Base-by-base conservation (phyloP, 53 echinoderm and acorn worm genomes). In the Temnopleurus reevesii region DNA sequence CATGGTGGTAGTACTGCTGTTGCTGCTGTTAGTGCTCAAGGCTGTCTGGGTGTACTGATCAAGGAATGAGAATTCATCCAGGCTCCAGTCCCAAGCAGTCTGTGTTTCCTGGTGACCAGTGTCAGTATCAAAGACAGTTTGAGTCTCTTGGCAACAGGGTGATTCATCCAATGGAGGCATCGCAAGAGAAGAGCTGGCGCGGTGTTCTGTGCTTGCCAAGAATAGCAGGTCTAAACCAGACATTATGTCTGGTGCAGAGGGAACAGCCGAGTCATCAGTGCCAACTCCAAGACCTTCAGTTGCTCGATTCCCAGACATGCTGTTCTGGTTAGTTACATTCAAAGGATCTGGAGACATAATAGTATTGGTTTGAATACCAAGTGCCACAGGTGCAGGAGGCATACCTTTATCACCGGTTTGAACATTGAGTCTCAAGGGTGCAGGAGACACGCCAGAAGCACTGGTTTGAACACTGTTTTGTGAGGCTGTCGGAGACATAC, bases 11-110 rank as follows among this genome's bases (percentile, higher is more conserved):
- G 38, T 27, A 28, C 45, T 49, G 71, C 27, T 31, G 35, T 9
- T 87, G 85, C 59, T 29, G 41, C 46, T 85, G 45, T 23, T 59
- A 10, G 46, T 19, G 64, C 88, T 87, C 12, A 84, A 86, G 18
- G 76, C 92, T 19, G 96, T 96, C 93, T 96, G 96, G 58, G 96
- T 96, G 93, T 96, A 93, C 65, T 90, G 93, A 82, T 96, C 94
- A 33, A 96, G 89, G 15, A 87, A 91, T 8, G 93, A 91, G 83
- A 95, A 91, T 76, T 95, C 95, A 71, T 93, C 91, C 4, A 91
- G 58, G 59, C 89, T 64, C 86, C 86, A 79, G 55, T 89, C 76
- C 53, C 90, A 81, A 12, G 93, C 84, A 1, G 96, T 96, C 59
- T 96, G 96, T 8, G 94, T 94, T 56, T 94, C 89, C 77, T 96